A percentile compares a stretch with the other conserved stretches of the same genome.
Conservation (phyloP, 2,797 vertebrate genomes). For the Falco peregrinus region DNA sequence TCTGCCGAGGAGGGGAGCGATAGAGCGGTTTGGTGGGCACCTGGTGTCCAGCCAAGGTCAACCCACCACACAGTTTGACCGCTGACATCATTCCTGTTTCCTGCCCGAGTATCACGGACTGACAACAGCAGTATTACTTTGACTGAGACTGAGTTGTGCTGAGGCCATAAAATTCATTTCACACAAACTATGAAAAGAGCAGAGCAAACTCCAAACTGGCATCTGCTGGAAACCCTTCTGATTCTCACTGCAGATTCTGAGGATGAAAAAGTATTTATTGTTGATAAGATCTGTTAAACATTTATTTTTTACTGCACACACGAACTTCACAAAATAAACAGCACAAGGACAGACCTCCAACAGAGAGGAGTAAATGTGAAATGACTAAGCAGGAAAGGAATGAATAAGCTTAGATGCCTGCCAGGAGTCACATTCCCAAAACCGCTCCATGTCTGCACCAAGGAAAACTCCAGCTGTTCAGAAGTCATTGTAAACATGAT, state of each 20-base stretch:
- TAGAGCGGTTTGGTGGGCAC: no score
- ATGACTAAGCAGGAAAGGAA: constrained; percentile 21
- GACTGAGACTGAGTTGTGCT: neutral
- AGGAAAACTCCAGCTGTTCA: neutral
- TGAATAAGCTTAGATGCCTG: neutral
- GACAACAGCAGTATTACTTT: neutral
- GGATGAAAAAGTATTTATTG: neutral
- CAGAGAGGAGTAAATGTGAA: neutral
- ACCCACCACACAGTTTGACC: neutral
- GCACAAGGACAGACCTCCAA: neutral
- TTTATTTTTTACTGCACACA: neutral
- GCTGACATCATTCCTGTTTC: neutral
- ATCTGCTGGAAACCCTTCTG: neutral
- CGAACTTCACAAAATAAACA: neutral
- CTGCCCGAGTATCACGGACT: neutral
- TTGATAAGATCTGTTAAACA: neutral
- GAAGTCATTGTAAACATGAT: neutral
- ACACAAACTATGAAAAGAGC: neutral
- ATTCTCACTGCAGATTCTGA: neutral
- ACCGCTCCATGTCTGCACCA: neutral
- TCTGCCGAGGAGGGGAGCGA: no score
- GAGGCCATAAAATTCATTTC: neutral
- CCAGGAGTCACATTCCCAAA: neutral
- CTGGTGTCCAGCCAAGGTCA: no score
- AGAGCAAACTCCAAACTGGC: neutral